These are phyloP conservation scores for Neodiprion fabricii DNA, from an alignment of 1,140 invertebrate genomes.

Conservation along the genomic window DNA sequence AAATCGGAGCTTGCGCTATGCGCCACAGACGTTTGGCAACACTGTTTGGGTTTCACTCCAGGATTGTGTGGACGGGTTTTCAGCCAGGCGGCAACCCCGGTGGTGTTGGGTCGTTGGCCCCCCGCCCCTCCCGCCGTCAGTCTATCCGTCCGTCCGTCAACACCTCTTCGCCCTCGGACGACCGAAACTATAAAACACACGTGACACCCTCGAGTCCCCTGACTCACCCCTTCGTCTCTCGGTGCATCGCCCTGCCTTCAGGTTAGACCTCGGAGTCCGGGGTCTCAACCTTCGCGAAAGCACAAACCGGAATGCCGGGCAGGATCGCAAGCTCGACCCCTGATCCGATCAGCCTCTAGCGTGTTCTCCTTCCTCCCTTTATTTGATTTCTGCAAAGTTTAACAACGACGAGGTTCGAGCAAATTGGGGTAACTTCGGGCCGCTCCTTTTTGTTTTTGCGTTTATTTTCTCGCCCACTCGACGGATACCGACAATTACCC, in stretches of 20 bases:
- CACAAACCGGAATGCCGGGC: background rate
- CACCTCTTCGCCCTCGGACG: conserved; percentile 50
- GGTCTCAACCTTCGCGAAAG: background rate
- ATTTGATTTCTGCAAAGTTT: no score
- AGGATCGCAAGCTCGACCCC: no score
- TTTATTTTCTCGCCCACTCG: no score
- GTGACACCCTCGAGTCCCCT: conserved; percentile 43
- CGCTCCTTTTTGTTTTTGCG: no score
- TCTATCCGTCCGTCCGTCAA: conserved; percentile 52
- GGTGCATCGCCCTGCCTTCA: background rate
- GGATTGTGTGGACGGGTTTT: conserved; percentile 30
- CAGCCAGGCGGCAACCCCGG: background rate
- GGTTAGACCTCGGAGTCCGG: background rate
- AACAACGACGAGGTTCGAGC: no score
- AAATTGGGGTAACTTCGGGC: no score
- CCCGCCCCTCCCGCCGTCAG: conserved; percentile 4
- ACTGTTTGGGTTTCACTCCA: conserved; percentile 53
- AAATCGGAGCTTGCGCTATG: conserved; percentile 51
- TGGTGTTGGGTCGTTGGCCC: conserved; percentile 18
- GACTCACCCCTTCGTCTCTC: background rate
- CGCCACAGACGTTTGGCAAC: conserved; percentile 59
- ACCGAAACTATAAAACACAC: conserved; percentile 58
- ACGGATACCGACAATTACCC: no score
- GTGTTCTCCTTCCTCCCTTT: no score
- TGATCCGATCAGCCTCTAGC: no score